Percentiles rank a stretch among this genome's conserved stretches.
These are phyloP conservation scores for Cyphomyrus discorhynchus DNA, from an alignment of 2,113 vertebrate species.

Conservation along the genomic window DNA sequence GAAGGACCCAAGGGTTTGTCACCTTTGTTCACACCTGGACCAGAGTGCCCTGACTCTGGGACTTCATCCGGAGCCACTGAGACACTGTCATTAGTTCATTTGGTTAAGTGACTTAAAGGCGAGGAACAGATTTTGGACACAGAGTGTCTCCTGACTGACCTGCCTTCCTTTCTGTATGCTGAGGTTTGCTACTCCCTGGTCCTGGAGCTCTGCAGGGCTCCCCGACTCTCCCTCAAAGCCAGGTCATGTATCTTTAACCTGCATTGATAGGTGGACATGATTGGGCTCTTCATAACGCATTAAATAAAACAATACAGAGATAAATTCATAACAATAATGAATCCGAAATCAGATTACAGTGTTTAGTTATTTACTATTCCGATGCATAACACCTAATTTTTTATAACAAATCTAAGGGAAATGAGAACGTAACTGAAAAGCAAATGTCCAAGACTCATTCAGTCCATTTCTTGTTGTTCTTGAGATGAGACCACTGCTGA, in stretches of 20 bases:
- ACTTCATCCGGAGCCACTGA: not conserved
- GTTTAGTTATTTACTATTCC: not conserved
- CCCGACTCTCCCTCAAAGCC: not conserved
- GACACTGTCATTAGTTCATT: not conserved
- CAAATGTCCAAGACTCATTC: not conserved
- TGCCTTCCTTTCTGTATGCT: not conserved
- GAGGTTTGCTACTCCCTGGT: not conserved
- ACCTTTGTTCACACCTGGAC: constrained; percentile 54
- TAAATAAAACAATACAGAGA: not conserved
- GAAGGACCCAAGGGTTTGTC: constrained; percentile 93
- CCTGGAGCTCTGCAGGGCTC: not conserved
- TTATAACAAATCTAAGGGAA: not conserved
- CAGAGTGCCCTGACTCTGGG: constrained; percentile 14
- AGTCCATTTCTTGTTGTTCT: not conserved
- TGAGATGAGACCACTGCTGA: not conserved
- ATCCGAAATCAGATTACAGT: not conserved
- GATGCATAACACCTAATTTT: not conserved
- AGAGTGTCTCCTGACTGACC: not conserved
- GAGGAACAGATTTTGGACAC: not conserved
- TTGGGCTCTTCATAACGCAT: not conserved
- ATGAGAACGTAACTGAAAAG: not conserved
- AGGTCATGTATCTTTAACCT: not conserved
- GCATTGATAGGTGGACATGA: not conserved
- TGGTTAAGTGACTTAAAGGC: not conserved
- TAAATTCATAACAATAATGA: not conserved